Conservation (phyloP, 1,140 invertebrate genomes). For the Battus philenor region DNA sequence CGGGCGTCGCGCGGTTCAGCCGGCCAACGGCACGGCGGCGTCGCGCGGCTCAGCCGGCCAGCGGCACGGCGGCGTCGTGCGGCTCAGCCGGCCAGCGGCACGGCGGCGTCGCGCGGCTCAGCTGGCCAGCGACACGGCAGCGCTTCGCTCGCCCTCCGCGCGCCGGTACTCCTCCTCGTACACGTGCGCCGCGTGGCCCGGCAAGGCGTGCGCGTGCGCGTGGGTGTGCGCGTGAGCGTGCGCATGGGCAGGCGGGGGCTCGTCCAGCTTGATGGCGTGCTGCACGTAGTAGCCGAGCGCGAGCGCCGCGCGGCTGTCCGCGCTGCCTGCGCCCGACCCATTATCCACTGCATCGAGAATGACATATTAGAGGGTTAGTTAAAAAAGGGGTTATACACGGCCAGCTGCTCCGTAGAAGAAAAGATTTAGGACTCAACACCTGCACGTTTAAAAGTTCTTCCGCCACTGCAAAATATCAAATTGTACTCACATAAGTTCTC, state of each 20-base stretch:
- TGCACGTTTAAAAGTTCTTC: too few species aligned
- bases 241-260: slow-evolving; percentile 50
- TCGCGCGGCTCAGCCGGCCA: slow-evolving; percentile 61
- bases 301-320: slow-evolving; percentile 23
- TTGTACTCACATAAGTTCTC: slow-evolving; percentile 48
- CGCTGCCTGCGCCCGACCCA: slow-evolving; percentile 3
- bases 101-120: slow-evolving; percentile 42
- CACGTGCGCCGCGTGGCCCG: slow-evolving; percentile 21
- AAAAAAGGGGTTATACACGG: too few species aligned
- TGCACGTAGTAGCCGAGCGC: slow-evolving; percentile 40
- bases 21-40: slow-evolving; percentile 5
- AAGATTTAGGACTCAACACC: too few species aligned
- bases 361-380: too few species aligned
- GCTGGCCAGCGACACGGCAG: slow-evolving; percentile 62
- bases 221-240: slow-evolving; percentile 25
- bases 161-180: slow-evolving; percentile 38
- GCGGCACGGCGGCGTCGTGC: slow-evolving; percentile 31
- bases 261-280: slow-evolving; percentile 46
- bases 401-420: too few species aligned
- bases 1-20: slow-evolving; percentile 12
- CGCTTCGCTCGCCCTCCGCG: slow-evolving; percentile 46
- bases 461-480: too few species aligned
- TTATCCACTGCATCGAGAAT: slow-evolving; percentile 23
- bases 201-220: slow-evolving; percentile 22
- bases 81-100: slow-evolving; percentile 12